Evolutionary conservation across 2,888 invertebrate species (phyloP).

Genomic region (Autographa pulchrina): DNA sequence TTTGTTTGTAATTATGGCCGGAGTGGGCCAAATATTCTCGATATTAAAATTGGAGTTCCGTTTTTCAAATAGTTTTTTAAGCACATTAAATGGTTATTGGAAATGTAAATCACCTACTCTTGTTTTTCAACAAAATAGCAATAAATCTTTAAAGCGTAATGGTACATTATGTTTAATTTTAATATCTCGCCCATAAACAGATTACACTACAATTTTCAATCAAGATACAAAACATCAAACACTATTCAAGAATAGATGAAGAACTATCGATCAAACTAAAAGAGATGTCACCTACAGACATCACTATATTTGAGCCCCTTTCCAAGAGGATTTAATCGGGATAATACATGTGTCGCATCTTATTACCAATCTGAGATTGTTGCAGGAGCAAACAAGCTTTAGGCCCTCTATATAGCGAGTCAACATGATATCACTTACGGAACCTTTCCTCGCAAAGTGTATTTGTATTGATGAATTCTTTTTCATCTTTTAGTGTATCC

Average conservation of each 20-base stretch:
- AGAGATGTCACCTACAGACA: conserved; percentile 71
- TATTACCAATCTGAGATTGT: conserved; percentile 88
- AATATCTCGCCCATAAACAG: not conserved
- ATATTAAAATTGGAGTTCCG: not conserved
- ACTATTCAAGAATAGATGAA: not conserved
- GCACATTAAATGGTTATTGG: not conserved
- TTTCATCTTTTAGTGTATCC: conserved; percentile 74
- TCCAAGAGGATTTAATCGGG: conserved; percentile 84
- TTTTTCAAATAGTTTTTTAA: not conserved
- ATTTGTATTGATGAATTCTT: conserved; percentile 81
- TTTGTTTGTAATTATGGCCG: conserved; percentile 35
- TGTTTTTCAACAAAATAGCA: not conserved
- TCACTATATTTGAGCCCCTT: conserved; percentile 83
- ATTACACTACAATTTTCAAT: no score
- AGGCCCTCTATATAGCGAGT: conserved; percentile 77
- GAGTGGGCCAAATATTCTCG: conserved; percentile 5
- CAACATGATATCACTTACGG: conserved; percentile 86
- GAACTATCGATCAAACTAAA: conserved; percentile 51
- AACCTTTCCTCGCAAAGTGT: conserved; percentile 78
- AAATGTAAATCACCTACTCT: not conserved
- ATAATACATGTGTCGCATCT: conserved; percentile 88
- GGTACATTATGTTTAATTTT: no score
- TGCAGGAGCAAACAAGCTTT: conserved; percentile 83
- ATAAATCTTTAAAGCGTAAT: not conserved
- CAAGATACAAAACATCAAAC: not conserved